Evolutionary conservation across 2,113 vertebrate genomes (phyloP), one percentile per base, ranked within the genome.

Genomic region (Rhinolophus ferrumequinum): DNA sequence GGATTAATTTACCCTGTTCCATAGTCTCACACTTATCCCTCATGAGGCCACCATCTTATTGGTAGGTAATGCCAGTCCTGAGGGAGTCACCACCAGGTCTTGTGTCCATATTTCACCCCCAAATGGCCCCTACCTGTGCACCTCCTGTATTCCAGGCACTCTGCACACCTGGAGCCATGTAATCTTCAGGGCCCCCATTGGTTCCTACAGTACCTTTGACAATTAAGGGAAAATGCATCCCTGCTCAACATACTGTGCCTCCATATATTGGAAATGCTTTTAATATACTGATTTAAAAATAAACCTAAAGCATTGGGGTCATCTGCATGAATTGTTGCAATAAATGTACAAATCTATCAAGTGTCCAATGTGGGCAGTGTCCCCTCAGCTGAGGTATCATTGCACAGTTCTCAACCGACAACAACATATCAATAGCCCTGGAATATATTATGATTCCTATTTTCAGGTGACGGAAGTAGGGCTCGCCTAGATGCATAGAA

Each of bases 371-470:
- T 41, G 54, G 28, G 8, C 4, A 22, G n/a, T 35, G 4, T 16
- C 41, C 0, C 19, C 30, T 21, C 41, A 28, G 19, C 4, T 28
- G 3, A 30, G 35, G 8, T 16, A 30, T 35, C 5, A 13, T 56
- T 38, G 30, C 0, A 11, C 2, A 19, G 5, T 47, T 1, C 26
- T 62, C 35, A 54, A 54, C 5, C 2, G 8, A 76, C 9, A 64
- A 41, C 12, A 62, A 12, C 1, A 0, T 18, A n/a, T 5, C 11
- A 30, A 24, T 0, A 30, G 12, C 12, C 22, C 24, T 38, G 38
- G 3, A 1, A 35, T 56, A 28, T 77, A 6, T 13, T 47, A 7
- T 8, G 60, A 13, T 76, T 50, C 52, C 56, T 21, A 26, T 88
- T 69, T 85, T 89, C 3, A 9, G 1, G 87, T 47, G n/a, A 82